Percentiles rank a stretch among this genome's conserved stretches.
These are phyloP conservation scores for Salticus scenicus DNA, from an alignment of 2,888 invertebrate genomes.

Conservation along the genomic window DNA sequence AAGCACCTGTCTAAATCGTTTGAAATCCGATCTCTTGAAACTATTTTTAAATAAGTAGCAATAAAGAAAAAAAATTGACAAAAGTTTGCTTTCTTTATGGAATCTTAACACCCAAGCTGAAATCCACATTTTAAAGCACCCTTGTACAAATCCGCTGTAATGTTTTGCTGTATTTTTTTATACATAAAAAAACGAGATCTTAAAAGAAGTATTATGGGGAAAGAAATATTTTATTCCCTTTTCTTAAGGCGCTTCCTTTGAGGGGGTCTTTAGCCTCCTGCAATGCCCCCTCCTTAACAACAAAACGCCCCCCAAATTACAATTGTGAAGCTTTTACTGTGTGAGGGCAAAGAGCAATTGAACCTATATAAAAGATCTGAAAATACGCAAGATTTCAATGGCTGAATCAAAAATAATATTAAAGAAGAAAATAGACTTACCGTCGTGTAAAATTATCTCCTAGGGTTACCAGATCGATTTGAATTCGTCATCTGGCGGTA, in stretches of 20 bases:
- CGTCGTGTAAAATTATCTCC: neutral
- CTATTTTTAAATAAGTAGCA: constrained; percentile 47
- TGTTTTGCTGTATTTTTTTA: constrained; percentile 53
- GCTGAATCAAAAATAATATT: constrained; percentile 55
- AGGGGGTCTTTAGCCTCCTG: constrained; percentile 52
- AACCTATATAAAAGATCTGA: constrained; percentile 54
- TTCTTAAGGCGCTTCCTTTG: constrained; percentile 38
- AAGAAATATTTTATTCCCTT: constrained; percentile 31
- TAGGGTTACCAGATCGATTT: constrained; percentile 24
- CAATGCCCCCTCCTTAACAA: constrained; percentile 50
- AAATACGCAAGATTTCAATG: constrained; percentile 46
- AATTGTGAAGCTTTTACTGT: constrained; percentile 57
- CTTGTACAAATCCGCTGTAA: constrained; percentile 49
- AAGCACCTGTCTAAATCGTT: constrained; percentile 53
- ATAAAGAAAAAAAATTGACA: constrained; percentile 20
- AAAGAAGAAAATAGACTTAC: constrained; percentile 36
- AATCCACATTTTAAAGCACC: constrained; percentile 51
- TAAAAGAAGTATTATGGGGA: neutral
- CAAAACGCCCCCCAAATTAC: constrained; percentile 66
- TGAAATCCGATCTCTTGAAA: constrained; percentile 48
- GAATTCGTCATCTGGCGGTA: neutral
- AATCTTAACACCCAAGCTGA: constrained; percentile 43
- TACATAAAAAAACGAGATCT: constrained; percentile 32
- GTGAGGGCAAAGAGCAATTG: constrained; percentile 64
- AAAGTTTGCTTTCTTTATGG: neutral